Percentiles rank a stretch among this genome's conserved stretches.
These are phyloP conservation scores for Ochotona princeps DNA, from an alignment of 2,113 vertebrate species.

Conservation along the genomic window DNA sequence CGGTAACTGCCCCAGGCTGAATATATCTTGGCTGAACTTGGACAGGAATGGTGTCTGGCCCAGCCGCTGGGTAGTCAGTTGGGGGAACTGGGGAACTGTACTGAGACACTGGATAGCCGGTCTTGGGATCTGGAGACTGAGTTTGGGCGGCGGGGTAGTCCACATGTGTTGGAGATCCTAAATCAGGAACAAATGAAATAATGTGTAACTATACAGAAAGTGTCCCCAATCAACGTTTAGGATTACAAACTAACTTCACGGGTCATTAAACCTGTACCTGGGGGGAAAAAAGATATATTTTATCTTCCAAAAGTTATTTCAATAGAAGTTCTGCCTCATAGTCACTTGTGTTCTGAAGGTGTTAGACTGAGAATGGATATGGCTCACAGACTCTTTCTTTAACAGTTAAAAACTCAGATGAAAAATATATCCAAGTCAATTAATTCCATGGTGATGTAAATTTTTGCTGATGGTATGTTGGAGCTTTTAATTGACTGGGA, in stretches of 20 bases:
- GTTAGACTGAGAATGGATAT: neutral
- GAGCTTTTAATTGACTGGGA: no score
- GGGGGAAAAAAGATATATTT: neutral
- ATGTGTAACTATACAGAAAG: neutral
- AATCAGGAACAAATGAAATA: constrained; percentile 24
- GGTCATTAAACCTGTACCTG: neutral
- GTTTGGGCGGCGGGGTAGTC: neutral
- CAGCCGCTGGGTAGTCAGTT: constrained; percentile 30
- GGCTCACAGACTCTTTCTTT: neutral
- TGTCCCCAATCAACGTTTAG: neutral
- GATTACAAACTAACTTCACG: neutral
- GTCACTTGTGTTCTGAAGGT: neutral
- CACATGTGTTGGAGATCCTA: constrained; percentile 37
- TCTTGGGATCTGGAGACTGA: neutral
- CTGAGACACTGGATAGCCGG: constrained; percentile 36
- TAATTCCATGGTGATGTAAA: no score
- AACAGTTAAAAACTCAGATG: neutral
- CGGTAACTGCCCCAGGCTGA: neutral
- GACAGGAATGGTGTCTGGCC: constrained; percentile 26
- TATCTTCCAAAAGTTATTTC: neutral
- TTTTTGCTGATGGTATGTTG: no score
- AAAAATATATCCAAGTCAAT: neutral
- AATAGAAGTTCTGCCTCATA: neutral
- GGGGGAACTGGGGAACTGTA: neutral
- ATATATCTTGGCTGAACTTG: constrained; percentile 67